A percentile compares a stretch with the other conserved stretches of the same genome.
Evolutionary conservation across 2,797 vertebrate species (phyloP).

Genomic region (Pantherophis vulpinus): DNA sequence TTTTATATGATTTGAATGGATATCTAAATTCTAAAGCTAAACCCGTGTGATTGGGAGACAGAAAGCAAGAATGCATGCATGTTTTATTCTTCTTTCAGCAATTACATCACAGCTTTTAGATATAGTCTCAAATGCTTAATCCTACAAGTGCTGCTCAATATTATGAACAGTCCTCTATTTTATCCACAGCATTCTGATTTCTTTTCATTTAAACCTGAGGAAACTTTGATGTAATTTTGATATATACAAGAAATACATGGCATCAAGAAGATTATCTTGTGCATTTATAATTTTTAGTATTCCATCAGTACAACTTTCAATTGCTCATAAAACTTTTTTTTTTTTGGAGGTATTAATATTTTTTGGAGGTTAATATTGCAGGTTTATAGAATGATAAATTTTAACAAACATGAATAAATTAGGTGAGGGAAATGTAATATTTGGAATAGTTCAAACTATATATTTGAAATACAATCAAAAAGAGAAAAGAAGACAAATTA

Average conservation of each 20-base stretch:
- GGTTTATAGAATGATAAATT: too few relatives aligned
- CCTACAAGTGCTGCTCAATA: neutral
- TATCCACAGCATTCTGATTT: conserved; percentile 33
- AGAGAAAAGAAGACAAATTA: too few relatives aligned
- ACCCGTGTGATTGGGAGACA: neutral
- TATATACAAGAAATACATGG: conserved; percentile 7
- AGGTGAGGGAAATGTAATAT: too few relatives aligned
- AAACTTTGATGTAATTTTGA: conserved; percentile 14
- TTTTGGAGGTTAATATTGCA: too few relatives aligned
- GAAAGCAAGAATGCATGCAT: neutral
- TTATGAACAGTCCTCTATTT: conserved; percentile 13
- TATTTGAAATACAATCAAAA: too few relatives aligned
- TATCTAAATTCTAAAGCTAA: neutral
- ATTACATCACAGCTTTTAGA: neutral
- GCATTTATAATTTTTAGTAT: conserved; percentile 40
- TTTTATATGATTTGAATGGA: neutral
- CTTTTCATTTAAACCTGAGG: conserved; percentile 12
- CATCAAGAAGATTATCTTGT: conserved; percentile 22
- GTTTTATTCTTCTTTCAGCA: neutral
- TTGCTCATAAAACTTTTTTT: conserved; percentile 24
- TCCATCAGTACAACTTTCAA: neutral
- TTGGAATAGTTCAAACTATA: too few relatives aligned
- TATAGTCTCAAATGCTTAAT: neutral
- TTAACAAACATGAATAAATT: too few relatives aligned
- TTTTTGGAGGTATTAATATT: too few relatives aligned